phyloP scores from a whole-genome alignment of 2,888 invertebrate species.

The Eupithecia exiguata region DNA sequence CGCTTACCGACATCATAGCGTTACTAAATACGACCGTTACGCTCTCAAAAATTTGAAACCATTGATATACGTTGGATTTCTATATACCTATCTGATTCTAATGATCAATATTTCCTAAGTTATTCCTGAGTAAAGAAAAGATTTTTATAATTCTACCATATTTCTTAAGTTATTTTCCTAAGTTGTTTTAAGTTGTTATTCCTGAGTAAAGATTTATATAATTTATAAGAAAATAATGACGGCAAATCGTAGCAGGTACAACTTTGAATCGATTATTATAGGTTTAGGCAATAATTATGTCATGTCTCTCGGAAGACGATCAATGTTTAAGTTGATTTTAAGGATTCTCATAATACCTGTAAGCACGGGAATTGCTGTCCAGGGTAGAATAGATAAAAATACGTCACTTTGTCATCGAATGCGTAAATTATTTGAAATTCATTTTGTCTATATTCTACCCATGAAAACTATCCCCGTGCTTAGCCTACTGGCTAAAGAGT shows the following conservation, averaged over 20 bases:
- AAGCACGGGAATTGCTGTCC: too few species aligned
- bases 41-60: conserved; percentile 60
- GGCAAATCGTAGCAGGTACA: background rate
- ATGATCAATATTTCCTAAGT: background rate
- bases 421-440: too few species aligned
- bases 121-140: too few species aligned
- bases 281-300: background rate
- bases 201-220: too few species aligned
- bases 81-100: background rate
- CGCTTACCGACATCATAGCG: conserved; percentile 31
- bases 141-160: too few species aligned
- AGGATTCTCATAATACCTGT: background rate
- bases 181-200: too few species aligned
- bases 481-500: background rate
- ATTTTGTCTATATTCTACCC: too few species aligned
- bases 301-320: background rate
- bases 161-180: background rate
- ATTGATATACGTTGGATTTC: background rate
- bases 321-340: background rate
- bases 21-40: conserved; percentile 63
- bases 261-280: background rate
- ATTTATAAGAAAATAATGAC: background rate
- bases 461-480: too few species aligned
- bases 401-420: too few species aligned
- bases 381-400: too few species aligned